Conservation (phyloP, 1,140 invertebrate species). For the Drosophila orosa region DNA sequence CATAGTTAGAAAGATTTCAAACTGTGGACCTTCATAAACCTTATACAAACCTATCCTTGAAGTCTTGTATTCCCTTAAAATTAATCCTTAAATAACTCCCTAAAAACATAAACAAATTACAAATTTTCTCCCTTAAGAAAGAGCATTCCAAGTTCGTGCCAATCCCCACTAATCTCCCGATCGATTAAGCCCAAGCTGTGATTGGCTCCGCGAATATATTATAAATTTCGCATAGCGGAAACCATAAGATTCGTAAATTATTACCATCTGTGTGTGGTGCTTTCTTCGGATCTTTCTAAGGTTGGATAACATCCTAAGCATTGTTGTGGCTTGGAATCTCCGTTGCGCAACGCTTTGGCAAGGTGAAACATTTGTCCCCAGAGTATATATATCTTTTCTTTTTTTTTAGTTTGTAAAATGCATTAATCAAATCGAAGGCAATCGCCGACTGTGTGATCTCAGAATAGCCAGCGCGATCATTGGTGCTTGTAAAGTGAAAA, state of each 20-base stretch:
- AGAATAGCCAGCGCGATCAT: conserved; percentile 39
- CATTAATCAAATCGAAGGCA: conserved; percentile 62
- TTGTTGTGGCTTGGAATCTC: conserved; percentile 45
- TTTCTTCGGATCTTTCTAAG: conserved; percentile 66
- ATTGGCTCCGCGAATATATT: conserved; percentile 45
- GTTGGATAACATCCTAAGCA: conserved; percentile 31
- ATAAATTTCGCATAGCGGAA: conserved; percentile 46
- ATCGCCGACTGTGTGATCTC: conserved; percentile 26
- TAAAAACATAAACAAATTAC: background rate
- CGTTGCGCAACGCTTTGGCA: conserved; percentile 63
- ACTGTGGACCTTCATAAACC: background rate
- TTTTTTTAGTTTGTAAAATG: conserved; percentile 17
- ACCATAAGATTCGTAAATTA: conserved; percentile 40
- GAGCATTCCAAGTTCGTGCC: background rate
- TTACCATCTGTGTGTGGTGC: conserved; percentile 20
- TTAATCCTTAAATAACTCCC: background rate
- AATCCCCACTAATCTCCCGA: conserved; percentile 6
- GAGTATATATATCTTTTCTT: conserved; percentile 11
- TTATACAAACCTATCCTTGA: background rate
- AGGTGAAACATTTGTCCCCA: conserved; percentile 39
- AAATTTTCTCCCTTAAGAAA: background rate
- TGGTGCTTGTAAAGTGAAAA: conserved; percentile 64
- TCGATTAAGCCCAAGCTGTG: conserved; percentile 27
- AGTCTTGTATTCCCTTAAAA: background rate
- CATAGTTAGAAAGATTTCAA: background rate